Evolutionary conservation across 2,113 vertebrate species (phyloP).

Genomic region (Petrocephalus zakoni): DNA sequence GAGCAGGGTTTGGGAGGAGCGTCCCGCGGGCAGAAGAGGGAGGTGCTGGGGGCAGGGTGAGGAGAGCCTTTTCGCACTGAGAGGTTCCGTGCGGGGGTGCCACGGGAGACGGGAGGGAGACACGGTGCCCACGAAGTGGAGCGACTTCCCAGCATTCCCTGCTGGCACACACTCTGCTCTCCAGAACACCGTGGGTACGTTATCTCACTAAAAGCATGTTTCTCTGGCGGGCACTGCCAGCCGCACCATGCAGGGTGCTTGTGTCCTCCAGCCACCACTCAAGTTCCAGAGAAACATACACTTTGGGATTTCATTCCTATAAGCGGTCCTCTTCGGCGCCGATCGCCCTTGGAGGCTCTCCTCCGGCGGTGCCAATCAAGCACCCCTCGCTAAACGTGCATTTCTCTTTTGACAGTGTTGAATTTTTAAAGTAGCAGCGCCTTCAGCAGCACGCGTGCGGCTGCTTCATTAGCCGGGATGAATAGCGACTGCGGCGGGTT

Average conservation of each 20-base stretch:
- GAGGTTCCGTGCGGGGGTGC: constrained; percentile 94
- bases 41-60: constrained; percentile 64
- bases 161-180: constrained; percentile 52
- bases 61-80: constrained; percentile 80
- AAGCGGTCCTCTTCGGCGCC: background rate
- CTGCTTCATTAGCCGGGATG: constrained; percentile 88
- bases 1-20: constrained; percentile 74
- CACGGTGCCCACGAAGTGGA: constrained; percentile 21
- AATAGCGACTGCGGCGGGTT: constrained; percentile 79
- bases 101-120: constrained; percentile 39
- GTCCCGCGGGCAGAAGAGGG: constrained; percentile 67
- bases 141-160: constrained; percentile 54
- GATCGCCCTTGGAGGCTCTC: background rate
- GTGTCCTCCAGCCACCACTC: background rate
- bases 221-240: constrained; percentile 83
- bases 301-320: background rate
- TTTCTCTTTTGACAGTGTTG: constrained; percentile 30
- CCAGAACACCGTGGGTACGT: constrained; percentile 76
- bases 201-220: constrained; percentile 87
- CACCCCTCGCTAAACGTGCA: constrained; percentile 25
- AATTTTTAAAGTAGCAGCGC: constrained; percentile 24
- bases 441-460: constrained; percentile 58
- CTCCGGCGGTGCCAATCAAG: constrained; percentile 16
- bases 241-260: constrained; percentile 47
- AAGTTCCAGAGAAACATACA: background rate